Evolutionary conservation across 2,888 invertebrate species (phyloP).

Genomic region (Mythimna ferrago): DNA sequence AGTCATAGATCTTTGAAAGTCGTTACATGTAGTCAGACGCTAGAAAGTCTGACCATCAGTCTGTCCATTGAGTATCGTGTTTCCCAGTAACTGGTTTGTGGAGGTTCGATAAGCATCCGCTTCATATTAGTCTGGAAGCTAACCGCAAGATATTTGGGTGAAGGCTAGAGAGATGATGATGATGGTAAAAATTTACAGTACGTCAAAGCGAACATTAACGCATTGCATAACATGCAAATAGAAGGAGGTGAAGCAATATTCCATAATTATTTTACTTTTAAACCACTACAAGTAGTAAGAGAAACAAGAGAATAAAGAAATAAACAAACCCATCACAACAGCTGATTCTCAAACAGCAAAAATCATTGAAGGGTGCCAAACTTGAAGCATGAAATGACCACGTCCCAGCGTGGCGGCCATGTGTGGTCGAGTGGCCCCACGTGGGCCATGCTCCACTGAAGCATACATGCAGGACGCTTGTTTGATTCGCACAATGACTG

Average conservation of each 20-base stretch:
- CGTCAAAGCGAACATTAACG: neutral
- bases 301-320: neutral
- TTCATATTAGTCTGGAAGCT: too few relatives aligned
- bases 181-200: too few relatives aligned
- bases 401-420: constrained; percentile 28
- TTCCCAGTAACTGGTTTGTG: too few relatives aligned
- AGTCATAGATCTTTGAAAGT: too few relatives aligned
- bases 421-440: constrained; percentile 68
- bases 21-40: too few relatives aligned
- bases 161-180: too few relatives aligned
- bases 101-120: too few relatives aligned
- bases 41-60: too few relatives aligned
- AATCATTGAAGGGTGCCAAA: constrained; percentile 54
- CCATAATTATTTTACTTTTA: neutral
- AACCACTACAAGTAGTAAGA: neutral
- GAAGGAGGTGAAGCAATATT: neutral
- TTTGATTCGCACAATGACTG: constrained; percentile 73
- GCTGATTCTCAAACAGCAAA: constrained; percentile 20
- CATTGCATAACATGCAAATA: neutral
- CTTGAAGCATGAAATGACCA: constrained; percentile 53
- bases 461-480: constrained; percentile 67
- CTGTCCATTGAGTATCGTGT: too few relatives aligned
- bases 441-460: constrained; percentile 78
- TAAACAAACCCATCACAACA: neutral
- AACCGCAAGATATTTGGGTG: too few relatives aligned